Conservation (phyloP, 2,797 vertebrate genomes). For the Sebastes taczanowskii region DNA sequence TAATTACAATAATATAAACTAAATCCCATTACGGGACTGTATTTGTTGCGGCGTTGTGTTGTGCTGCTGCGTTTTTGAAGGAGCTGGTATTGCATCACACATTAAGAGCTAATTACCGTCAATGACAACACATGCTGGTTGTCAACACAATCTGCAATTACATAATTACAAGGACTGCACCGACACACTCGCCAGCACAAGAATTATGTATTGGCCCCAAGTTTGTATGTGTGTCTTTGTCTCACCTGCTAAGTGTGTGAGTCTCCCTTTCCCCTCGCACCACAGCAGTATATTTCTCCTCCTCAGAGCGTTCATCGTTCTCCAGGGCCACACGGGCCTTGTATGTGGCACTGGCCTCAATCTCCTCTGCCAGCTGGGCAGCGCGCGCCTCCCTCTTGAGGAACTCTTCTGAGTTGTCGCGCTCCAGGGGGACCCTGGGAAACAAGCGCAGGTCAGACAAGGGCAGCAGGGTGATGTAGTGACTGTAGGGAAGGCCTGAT, state of each 20-base stretch:
- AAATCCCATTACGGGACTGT: not conserved
- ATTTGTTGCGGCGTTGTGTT: not conserved
- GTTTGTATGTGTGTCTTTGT: not conserved
- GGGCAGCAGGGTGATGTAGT: not conserved
- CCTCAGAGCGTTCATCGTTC: slow-evolving; percentile 96
- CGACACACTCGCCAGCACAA: not conserved
- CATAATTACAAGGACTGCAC: not conserved
- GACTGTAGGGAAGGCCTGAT: not conserved
- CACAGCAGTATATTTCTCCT: slow-evolving; percentile 98
- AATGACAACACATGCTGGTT: not conserved
- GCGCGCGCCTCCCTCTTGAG: slow-evolving; percentile 97
- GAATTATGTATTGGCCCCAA: not conserved
- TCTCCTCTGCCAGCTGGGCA: slow-evolving; percentile 97
- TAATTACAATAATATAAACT: not conserved
- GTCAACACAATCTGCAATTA: not conserved
- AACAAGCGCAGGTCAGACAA: slow-evolving; percentile 24
- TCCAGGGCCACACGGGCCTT: slow-evolving; percentile 97
- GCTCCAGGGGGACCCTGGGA: slow-evolving; percentile 94
- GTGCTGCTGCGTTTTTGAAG: not conserved
- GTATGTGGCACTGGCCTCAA: slow-evolving; percentile 97
- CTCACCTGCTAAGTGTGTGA: slow-evolving; percentile 90
- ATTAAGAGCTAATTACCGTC: not conserved
- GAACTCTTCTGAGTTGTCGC: slow-evolving; percentile 98
- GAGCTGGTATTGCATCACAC: not conserved
- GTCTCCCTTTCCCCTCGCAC: slow-evolving; percentile 91